Percentiles rank a stretch among this genome's conserved stretches.
Conservation (phyloP, 2,888 invertebrate genomes). For the Acrocera orbiculus region DNA sequence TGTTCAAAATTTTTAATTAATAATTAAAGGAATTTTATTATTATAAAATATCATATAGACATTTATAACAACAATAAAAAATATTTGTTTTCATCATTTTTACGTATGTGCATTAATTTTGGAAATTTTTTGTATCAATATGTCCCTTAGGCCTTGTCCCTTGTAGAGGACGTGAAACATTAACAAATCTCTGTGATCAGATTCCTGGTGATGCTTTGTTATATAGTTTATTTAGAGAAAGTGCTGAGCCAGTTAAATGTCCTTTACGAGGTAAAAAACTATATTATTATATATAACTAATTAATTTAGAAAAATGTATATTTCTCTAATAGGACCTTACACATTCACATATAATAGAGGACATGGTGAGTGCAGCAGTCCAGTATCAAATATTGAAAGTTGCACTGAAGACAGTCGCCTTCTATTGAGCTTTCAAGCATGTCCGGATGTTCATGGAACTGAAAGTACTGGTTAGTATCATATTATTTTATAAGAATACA, state of each 20-base stretch:
- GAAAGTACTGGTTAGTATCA: conserved; percentile 64
- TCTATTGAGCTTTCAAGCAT: conserved; percentile 82
- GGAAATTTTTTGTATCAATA: conserved; percentile 18
- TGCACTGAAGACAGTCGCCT: conserved; percentile 85
- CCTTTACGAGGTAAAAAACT: conserved; percentile 41
- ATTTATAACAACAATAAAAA: conserved; percentile 8
- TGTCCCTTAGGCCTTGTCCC: conserved; percentile 29
- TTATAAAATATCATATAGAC: conserved; percentile 1
- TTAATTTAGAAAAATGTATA: not conserved
- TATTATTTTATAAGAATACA: not conserved
- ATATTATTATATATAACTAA: not conserved
- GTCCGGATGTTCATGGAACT: conserved; percentile 77
- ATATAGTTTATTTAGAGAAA: conserved; percentile 78
- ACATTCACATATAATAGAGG: conserved; percentile 86
- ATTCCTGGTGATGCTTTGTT: conserved; percentile 79
- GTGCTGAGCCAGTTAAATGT: conserved; percentile 74
- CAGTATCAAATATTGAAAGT: conserved; percentile 80
- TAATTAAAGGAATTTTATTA: conserved; percentile 1
- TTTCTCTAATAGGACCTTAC: conserved; percentile 57
- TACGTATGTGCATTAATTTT: conserved; percentile 22
- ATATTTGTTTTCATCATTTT: too few relatives aligned
- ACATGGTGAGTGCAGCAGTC: conserved; percentile 75
- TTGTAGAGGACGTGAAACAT: conserved; percentile 40
- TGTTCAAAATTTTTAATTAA: not conserved
- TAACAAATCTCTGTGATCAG: conserved; percentile 65